phyloP scores from a whole-genome alignment of 2,797 vertebrate genomes.

The Stomatorhinus walkeri region DNA sequence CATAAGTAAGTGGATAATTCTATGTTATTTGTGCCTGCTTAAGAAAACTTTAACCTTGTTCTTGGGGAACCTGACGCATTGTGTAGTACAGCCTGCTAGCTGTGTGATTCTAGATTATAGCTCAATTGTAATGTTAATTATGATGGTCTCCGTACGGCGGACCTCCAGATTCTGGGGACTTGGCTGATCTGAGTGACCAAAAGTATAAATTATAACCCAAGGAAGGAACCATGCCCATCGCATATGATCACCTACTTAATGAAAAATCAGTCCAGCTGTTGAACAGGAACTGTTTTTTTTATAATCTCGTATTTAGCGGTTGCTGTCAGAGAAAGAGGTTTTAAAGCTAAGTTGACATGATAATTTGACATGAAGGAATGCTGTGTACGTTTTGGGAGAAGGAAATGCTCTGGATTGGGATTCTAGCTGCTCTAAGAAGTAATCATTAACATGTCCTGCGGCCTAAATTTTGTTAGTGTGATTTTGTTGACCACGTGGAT shows the following conservation, averaged over 20 bases:
- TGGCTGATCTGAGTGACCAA: neutral
- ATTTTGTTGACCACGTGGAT: neutral
- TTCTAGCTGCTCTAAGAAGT: neutral
- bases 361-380: neutral
- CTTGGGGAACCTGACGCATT: neutral
- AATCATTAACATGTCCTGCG: neutral
- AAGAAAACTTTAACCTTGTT: neutral
- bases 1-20: neutral
- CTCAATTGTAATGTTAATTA: neutral
- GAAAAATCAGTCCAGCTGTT: neutral
- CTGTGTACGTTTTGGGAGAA: neutral
- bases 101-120: neutral
- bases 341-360: neutral
- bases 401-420: neutral
- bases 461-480: neutral
- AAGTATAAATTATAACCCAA: neutral
- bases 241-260: neutral
- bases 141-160: neutral
- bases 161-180: neutral
- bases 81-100: neutral
- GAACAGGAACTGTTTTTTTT: neutral
- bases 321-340: neutral
- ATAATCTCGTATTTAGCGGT: neutral
- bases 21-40: neutral
- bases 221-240: neutral